Evolutionary conservation across 2,888 invertebrate species (phyloP).

Genomic region (Andrena fulva): DNA sequence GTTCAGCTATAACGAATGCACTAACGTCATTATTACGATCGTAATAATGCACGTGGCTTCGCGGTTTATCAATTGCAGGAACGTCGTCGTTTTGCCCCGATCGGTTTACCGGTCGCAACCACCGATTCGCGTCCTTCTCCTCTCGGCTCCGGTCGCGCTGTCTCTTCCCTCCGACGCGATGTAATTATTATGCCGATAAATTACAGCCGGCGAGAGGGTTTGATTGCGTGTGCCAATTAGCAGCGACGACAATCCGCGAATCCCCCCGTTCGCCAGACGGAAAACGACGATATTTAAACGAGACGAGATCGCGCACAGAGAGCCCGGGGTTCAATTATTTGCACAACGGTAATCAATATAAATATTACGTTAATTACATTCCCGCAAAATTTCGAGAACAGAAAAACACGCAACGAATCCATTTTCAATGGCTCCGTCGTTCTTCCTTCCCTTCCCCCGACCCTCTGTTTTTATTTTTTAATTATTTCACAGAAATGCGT

Average conservation of each 20-base stretch:
- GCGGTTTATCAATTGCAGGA: constrained; percentile 66
- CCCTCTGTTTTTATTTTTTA: background rate
- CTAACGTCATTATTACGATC: constrained; percentile 73
- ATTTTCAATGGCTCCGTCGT: background rate
- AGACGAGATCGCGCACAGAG: background rate
- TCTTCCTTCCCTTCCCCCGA: background rate
- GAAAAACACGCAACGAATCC: background rate
- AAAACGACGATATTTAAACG: constrained; percentile 1
- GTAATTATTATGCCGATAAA: constrained; percentile 49
- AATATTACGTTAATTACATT: constrained; percentile 20
- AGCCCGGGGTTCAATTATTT: constrained; percentile 17
- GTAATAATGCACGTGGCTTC: constrained; percentile 60
- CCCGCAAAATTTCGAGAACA: no score
- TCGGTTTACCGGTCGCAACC: constrained; percentile 39
- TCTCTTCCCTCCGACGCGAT: constrained; percentile 27
- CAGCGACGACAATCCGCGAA: constrained; percentile 7
- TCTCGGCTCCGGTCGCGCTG: background rate
- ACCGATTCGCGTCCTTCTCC: constrained; percentile 14
- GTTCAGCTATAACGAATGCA: constrained; percentile 68
- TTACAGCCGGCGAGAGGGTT: constrained; percentile 36
- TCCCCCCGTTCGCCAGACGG: background rate
- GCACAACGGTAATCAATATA: constrained; percentile 3
- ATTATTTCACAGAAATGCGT: background rate
- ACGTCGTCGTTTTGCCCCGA: constrained; percentile 30
- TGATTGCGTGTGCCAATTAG: constrained; percentile 48